Percentiles rank a stretch among this genome's conserved stretches.
Conservation (phyloP, 2,797 vertebrate genomes). For the Furcifer pardalis region DNA sequence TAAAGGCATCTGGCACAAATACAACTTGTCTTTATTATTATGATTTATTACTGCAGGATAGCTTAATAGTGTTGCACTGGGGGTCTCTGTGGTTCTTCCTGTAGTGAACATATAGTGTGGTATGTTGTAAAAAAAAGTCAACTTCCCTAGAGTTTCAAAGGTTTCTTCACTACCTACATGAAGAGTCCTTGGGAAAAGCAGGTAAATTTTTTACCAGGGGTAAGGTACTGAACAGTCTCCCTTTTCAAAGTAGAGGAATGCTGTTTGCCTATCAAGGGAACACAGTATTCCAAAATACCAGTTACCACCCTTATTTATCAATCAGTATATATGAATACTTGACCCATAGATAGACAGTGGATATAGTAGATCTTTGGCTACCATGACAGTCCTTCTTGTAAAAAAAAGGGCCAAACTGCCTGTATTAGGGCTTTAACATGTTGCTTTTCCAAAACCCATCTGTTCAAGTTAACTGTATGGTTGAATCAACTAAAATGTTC, state of each 20-base stretch:
- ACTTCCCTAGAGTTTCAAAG: conserved; percentile 25
- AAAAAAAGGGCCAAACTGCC: background rate
- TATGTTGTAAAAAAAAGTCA: conserved; percentile 15
- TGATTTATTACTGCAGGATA: conserved; percentile 25
- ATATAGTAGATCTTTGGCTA: background rate
- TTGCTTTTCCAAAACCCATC: conserved; percentile 25
- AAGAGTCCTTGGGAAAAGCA: background rate
- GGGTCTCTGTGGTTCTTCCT: conserved; percentile 4
- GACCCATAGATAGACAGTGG: background rate
- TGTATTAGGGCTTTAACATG: conserved; percentile 29
- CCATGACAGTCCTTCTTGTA: background rate
- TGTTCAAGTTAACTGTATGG: background rate
- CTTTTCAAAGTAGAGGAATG: conserved; percentile 17
- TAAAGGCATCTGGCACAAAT: conserved; percentile 20
- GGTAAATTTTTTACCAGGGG: background rate
- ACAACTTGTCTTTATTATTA: conserved; percentile 6
- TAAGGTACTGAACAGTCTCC: conserved; percentile 24
- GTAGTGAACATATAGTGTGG: conserved; percentile 21
- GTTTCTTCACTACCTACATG: background rate
- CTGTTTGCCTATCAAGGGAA: background rate
- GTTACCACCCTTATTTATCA: conserved; percentile 2
- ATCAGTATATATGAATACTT: background rate
- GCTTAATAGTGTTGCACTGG: conserved; percentile 7
- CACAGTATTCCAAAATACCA: background rate
- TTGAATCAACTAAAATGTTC: conserved; percentile 24